Evolutionary conservation across 2,113 vertebrate genomes (phyloP), one percentile per base, ranked within the genome.

Genomic region (Marmota flaviventris): DNA sequence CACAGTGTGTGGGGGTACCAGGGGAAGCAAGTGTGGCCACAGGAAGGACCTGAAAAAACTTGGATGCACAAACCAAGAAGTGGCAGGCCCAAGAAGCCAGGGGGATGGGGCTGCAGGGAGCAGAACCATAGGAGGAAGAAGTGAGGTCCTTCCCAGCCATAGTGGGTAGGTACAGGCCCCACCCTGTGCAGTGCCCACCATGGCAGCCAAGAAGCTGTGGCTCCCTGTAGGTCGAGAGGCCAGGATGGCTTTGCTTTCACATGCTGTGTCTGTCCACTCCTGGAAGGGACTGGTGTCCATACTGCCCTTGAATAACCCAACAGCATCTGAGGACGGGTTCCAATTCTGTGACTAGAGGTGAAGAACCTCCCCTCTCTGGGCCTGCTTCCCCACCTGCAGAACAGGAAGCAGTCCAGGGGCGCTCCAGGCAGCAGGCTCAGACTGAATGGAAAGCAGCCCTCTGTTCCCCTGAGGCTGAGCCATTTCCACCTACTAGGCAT

Each of bases 161-260:
- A n/a, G 67, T 13, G 9, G 17, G 12, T 25, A 45, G 72, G 24
- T 29, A 8, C 18, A 29, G 8, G 25, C 32, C 51, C 34, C 2
- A 9, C 24, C 12, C 56, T 1, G 5, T 9, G 18, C 3, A 32
- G 20, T 16, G 9, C 17, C 14, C 18, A n/a, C 42, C n/a, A 56
- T 2, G 42, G 12, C 2, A 42, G 37, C 18, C 67, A 27, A 56
- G 27, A 24, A 61, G 37, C 14, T 53, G 34, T 18, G 10, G 63
- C 83, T 53, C 7, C 9, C 84, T 16, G 1, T 0, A 0, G 48
- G 39, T 24, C 0, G 2, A 4, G n/a, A 7, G 9, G 34, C 51
- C 42, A 34, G 11, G 25, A 63, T 27, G 61, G 2, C 24, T 58
- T 27, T 63, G 24, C 61, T 27, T 61, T 61, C 58, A 25, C 58